These are phyloP conservation scores for Sardina pilchardus DNA, from an alignment of 2,113 vertebrate genomes.

Conservation along the genomic window DNA sequence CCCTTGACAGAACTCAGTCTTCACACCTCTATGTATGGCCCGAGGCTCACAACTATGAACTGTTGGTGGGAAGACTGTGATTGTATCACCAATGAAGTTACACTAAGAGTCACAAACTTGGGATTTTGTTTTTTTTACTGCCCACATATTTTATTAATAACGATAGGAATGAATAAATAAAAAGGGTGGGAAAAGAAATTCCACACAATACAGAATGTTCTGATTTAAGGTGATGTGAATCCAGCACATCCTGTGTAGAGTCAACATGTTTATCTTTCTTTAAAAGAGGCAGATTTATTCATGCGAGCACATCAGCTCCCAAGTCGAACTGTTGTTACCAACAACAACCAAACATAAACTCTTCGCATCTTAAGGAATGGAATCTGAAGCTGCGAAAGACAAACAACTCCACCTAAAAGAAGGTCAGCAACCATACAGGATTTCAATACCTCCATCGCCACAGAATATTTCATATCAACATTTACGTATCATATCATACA, in stretches of 20 bases:
- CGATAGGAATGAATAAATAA: not conserved
- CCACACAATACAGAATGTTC: not conserved
- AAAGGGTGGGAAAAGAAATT: not conserved
- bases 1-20: constrained; percentile 55
- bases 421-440: not conserved
- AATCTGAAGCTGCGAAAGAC: not conserved
- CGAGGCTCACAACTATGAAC: constrained; percentile 34
- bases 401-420: not conserved
- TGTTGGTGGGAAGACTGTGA: not conserved
- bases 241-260: not conserved
- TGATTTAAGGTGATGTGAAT: not conserved
- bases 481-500: not conserved
- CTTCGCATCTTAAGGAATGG: not conserved
- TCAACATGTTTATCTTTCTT: not conserved
- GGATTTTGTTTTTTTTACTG: not conserved
- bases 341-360: not conserved
- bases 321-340: not conserved
- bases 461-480: not conserved
- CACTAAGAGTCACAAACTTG: not conserved
- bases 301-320: not conserved
- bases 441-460: not conserved
- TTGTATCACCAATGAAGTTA: not conserved
- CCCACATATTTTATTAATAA: not conserved
- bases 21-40: constrained; percentile 48
- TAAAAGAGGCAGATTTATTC: not conserved